phyloP scores from a whole-genome alignment of 2,888 invertebrate genomes.

The Dilophus febrilis region DNA sequence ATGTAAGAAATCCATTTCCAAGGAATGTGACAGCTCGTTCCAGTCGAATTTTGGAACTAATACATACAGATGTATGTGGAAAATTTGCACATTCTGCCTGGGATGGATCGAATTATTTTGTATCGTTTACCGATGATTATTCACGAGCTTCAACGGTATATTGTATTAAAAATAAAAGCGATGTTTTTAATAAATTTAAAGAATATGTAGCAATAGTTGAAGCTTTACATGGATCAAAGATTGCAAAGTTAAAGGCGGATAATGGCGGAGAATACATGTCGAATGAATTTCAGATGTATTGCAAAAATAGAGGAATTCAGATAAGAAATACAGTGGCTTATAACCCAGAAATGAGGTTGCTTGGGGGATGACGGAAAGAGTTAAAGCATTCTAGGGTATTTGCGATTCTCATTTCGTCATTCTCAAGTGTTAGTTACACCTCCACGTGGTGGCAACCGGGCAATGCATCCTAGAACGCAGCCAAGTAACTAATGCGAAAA shows the following conservation, averaged over 20 bases:
- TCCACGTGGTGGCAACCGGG: too few species aligned
- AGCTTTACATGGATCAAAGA: background rate
- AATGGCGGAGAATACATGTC: slow-evolving; percentile 6
- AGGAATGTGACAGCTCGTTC: background rate
- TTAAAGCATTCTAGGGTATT: too few species aligned
- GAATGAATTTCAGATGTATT: slow-evolving; percentile 1
- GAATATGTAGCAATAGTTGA: background rate
- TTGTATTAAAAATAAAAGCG: slow-evolving; percentile 1
- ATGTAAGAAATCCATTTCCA: background rate
- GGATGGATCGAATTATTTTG: slow-evolving; percentile 1
- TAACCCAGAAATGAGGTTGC: too few species aligned
- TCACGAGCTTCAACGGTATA: slow-evolving; percentile 1
- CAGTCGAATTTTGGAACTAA: slow-evolving; percentile 1
- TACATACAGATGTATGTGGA: slow-evolving; percentile 3
- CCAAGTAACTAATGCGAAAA: too few species aligned
- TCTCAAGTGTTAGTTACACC: too few species aligned
- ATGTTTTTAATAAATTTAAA: slow-evolving; percentile 2
- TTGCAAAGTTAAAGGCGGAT: background rate
- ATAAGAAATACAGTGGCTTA: background rate
- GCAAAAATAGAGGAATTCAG: slow-evolving; percentile 1
- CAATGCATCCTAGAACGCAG: too few species aligned
- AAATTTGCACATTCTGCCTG: background rate
- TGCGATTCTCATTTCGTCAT: too few species aligned
- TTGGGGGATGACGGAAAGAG: too few species aligned
- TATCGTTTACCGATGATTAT: slow-evolving; percentile 1